Evolutionary conservation across 2,888 invertebrate genomes (phyloP).

Genomic region (Zygothrica quintamaculata): DNA sequence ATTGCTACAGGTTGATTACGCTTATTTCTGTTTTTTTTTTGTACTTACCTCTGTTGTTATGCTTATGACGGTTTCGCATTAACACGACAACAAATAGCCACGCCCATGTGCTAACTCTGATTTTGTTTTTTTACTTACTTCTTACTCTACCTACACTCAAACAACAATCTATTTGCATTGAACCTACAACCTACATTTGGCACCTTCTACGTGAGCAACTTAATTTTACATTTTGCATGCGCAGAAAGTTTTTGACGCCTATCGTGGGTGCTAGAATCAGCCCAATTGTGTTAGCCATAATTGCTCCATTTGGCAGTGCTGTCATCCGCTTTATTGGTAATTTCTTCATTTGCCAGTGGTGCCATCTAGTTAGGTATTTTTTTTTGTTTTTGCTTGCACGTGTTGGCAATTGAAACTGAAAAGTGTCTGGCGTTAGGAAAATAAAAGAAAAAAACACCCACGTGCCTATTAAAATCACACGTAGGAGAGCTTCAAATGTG

Average conservation of each 20-base stretch:
- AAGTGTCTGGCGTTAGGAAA: conserved; percentile 40
- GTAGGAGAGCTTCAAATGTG: conserved; percentile 11
- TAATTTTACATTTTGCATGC: conserved; percentile 19
- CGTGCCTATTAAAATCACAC: conserved; percentile 62
- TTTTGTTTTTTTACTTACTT: too few species aligned
- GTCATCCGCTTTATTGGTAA: neutral
- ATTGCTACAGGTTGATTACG: conserved; percentile 52
- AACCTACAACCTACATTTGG: too few species aligned
- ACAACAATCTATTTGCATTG: neutral
- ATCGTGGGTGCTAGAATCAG: too few species aligned
- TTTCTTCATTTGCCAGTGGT: conserved; percentile 24
- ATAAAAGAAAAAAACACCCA: conserved; percentile 43
- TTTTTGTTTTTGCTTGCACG: conserved; percentile 60
- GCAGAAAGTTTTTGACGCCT: conserved; percentile 24
- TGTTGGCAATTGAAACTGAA: conserved; percentile 71
- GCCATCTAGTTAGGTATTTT: conserved; percentile 13
- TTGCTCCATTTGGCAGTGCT: neutral
- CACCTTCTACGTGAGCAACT: too few species aligned
- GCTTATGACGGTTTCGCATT: conserved; percentile 45
- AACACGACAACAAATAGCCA: conserved; percentile 51
- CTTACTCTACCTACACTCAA: conserved; percentile 3
- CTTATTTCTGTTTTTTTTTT: conserved; percentile 30
- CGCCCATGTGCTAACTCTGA: conserved; percentile 16
- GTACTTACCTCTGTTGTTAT: conserved; percentile 35
- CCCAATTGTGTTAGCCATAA: neutral